phyloP scores from a whole-genome alignment of 2,797 vertebrate species.

The Naso thynnoides region DNA sequence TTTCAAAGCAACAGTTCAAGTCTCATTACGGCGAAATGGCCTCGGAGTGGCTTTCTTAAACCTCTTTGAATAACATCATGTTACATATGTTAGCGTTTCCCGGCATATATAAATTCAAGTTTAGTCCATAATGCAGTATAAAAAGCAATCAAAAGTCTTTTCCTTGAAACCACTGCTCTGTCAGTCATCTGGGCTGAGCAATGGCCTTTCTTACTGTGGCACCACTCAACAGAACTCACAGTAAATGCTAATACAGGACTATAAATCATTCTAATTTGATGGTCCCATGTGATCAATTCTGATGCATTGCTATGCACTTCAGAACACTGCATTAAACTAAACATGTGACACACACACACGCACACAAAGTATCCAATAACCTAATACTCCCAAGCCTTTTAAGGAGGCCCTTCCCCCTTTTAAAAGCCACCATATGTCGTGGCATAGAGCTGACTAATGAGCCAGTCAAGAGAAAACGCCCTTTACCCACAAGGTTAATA shows the following conservation, averaged over 20 bases:
- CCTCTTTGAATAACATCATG: slow-evolving; percentile 9
- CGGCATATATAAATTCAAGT: not conserved
- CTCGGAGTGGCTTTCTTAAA: slow-evolving; percentile 30
- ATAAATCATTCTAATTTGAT: slow-evolving; percentile 66
- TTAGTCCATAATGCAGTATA: not conserved
- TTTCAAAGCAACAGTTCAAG: slow-evolving; percentile 10
- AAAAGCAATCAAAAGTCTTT: slow-evolving; percentile 20
- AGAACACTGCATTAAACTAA: slow-evolving; percentile 56
- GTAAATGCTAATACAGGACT: slow-evolving; percentile 36
- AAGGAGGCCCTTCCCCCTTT: slow-evolving; percentile 34
- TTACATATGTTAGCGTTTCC: slow-evolving; percentile 6
- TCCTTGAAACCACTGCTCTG: slow-evolving; percentile 27
- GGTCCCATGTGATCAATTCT: slow-evolving; percentile 51
- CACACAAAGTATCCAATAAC: slow-evolving; percentile 28
- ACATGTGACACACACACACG: slow-evolving; percentile 29
- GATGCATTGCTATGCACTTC: slow-evolving; percentile 50
- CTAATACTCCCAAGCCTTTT: slow-evolving; percentile 46
- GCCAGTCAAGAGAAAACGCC: slow-evolving; percentile 67
- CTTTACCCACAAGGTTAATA: slow-evolving; percentile 83
- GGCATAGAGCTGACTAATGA: slow-evolving; percentile 77
- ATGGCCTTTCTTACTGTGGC: slow-evolving; percentile 11
- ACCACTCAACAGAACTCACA: slow-evolving; percentile 33
- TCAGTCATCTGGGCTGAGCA: slow-evolving; percentile 27
- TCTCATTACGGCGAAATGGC: slow-evolving; percentile 2
- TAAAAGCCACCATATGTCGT: slow-evolving; percentile 55